Evolutionary conservation across 2,888 invertebrate genomes (phyloP), one percentile per base, ranked within the genome.

Genomic region (Dynastes grantii): DNA sequence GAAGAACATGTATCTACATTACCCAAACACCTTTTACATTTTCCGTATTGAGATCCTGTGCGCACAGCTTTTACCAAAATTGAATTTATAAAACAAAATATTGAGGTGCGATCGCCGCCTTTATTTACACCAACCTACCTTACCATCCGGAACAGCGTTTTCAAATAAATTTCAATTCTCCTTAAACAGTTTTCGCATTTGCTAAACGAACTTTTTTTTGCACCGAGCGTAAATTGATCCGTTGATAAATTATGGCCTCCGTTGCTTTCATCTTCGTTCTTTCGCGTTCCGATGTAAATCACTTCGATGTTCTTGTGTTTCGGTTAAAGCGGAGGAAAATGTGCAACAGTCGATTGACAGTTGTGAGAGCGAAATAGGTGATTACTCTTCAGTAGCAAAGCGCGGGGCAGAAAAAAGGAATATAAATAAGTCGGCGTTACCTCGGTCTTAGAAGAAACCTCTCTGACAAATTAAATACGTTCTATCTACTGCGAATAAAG

Each of bases 301-400:
- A 65, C 65, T 65, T 65, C 45, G 22, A 16, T 65, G 65, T 65
- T 45, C 65, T 65, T 65, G 4, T 32, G 65, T 65, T 65, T 65
- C 65, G 16, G 9, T 65, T 40, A 65, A 65, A 16, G 45, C 8
- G 9, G 45, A 45, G 65, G 37, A 65, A 65, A 65, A 65, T 65
- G 45, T 65, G 65, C 65, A 65, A 65, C 65, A 65, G 45, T 65
- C 65, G 65, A 65, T 65, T 65, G 65, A 65, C 65, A 65, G 45
- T 65, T 65, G 65, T 45, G 65, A 65, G 65, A 40, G 45, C 16
- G 65, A 45, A 65, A 65, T 65, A 22, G 22, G 40, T 65, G 45
- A 65, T 65, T 65, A 40, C 45, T 65, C n/a, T 40, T 65, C 22
- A 9, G 55, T 55, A 9, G 45, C 9, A 45, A 65, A 45, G 22